Evolutionary conservation across 92 coral and sea anemone genomes (phyloP).

Genomic region (Isaurus tuberculatus): DNA sequence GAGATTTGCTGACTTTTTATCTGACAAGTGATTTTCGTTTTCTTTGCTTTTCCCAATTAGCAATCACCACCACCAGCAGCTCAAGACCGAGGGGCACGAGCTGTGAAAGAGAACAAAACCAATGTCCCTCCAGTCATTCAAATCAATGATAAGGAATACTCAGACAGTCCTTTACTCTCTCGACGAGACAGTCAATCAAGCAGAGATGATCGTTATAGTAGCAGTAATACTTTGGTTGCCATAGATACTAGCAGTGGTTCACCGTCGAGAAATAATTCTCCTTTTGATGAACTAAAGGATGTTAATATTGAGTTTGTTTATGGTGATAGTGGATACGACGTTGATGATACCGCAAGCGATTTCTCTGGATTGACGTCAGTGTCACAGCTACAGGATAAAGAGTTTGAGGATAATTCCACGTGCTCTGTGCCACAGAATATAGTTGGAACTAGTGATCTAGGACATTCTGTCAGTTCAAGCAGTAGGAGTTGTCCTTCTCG

Average conservation of each 20-base stretch:
- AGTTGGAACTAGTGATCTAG: conserved; percentile 67
- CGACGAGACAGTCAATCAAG: conserved; percentile 57
- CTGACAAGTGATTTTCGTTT: background rate
- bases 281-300: conserved; percentile 8
- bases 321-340: conserved; percentile 82
- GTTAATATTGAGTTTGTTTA: conserved; percentile 12
- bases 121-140: conserved; percentile 55
- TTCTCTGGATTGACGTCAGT: conserved; percentile 59
- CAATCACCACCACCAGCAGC: too few species aligned
- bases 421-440: conserved; percentile 2
- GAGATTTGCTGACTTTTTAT: background rate
- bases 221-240: conserved; percentile 76
- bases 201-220: conserved; percentile 70
- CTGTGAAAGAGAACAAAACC: background rate
- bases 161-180: conserved; percentile 42
- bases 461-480: conserved; percentile 71
- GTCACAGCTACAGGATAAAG: conserved; percentile 47
- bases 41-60: too few species aligned
- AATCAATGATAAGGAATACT: conserved; percentile 61
- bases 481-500: conserved; percentile 42
- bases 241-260: conserved; percentile 62
- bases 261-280: conserved; percentile 44
- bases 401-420: background rate
- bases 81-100: background rate
- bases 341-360: conserved; percentile 78